phyloP scores from a whole-genome alignment of 1,140 invertebrate species.

The Anthonomus grandis region DNA sequence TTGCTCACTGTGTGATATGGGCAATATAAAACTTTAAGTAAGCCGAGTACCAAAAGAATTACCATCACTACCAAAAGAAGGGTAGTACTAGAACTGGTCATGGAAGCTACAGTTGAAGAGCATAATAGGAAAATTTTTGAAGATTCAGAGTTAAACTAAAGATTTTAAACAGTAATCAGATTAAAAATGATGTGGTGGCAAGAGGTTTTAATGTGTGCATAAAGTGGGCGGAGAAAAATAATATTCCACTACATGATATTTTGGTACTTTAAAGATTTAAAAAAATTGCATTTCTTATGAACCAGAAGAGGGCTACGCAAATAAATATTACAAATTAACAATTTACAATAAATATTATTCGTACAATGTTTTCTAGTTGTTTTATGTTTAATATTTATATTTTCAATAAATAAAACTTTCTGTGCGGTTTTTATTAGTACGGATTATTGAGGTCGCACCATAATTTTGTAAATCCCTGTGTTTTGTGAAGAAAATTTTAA shows the following conservation, averaged over 20 bases:
- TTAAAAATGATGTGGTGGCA: constrained; percentile 18
- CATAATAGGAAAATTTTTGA: constrained; percentile 10
- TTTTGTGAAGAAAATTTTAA: no score
- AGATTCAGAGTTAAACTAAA: constrained; percentile 17
- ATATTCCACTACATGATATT: constrained; percentile 8
- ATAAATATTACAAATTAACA: constrained; percentile 23
- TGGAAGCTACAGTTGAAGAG: constrained; percentile 10
- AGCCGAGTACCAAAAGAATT: no score
- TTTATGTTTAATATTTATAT: constrained; percentile 5
- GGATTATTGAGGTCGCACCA: constrained; percentile 5
- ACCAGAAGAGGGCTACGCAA: constrained; percentile 11
- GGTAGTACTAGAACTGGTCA: constrained; percentile 16
- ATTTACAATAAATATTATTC: not conserved
- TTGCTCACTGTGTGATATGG: no score
- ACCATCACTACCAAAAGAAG: no score
- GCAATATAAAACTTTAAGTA: no score
- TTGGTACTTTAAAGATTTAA: constrained; percentile 15
- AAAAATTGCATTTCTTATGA: constrained; percentile 15
- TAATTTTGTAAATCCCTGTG: no score
- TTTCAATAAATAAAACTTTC: constrained; percentile 4
- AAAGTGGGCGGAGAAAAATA: constrained; percentile 13
- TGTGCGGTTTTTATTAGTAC: constrained; percentile 9
- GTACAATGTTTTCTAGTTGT: constrained; percentile 7
- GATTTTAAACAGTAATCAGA: not conserved
- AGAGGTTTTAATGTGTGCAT: constrained; percentile 22